Evolutionary conservation across 1,140 invertebrate genomes (phyloP), one percentile per base, ranked within the genome.

Genomic region (Notospermus geniculatus): DNA sequence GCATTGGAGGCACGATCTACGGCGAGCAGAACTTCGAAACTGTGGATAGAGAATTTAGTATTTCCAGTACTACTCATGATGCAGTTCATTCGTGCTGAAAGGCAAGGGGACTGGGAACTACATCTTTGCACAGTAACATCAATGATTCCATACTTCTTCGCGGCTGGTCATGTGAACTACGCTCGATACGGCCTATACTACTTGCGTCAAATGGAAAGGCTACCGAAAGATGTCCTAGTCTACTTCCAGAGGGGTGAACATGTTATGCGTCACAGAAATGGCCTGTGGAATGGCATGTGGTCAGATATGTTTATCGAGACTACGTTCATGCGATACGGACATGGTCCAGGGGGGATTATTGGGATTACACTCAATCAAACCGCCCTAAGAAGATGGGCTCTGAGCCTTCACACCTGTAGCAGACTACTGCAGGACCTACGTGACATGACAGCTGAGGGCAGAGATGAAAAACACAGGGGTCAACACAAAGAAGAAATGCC

Each of bases 131-230:
- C 62, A 25, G 25, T 66, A 5, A 28, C 9, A 28, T 1, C 2
- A 22, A 71, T 71, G 70, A 50, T 72, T 28, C 62, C 62, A 19
- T 69, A 67, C 27, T 71, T 71, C 60, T 71, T 71, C 67, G 69
- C 67, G 19, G 59, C 69, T 17, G 60, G 58, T 0, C 71, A 72
- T 57, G 28, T 60, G 0, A 71, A 69, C 53, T 72, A 72, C 62
- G 69, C 66, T 29, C 57, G 67, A 23, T 71, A 71, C 64, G 62
- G 65, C 23, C 43, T 68, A n/a, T 68, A 68, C 46, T 69, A 70
- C 43, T 55, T 71, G 0, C 7, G 65, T 13, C 41, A 41, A 0
- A 63, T 65, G 59, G 66, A 70, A 54, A 1, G 11, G 1, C 19
- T 70, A 17, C 63, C 65, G 36, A 30, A 36, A 22, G 41, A 65